Percentiles rank a stretch among this genome's conserved stretches.
Conservation (phyloP, 2,113 vertebrate genomes). For the Dolichallabes microphthalmus region DNA sequence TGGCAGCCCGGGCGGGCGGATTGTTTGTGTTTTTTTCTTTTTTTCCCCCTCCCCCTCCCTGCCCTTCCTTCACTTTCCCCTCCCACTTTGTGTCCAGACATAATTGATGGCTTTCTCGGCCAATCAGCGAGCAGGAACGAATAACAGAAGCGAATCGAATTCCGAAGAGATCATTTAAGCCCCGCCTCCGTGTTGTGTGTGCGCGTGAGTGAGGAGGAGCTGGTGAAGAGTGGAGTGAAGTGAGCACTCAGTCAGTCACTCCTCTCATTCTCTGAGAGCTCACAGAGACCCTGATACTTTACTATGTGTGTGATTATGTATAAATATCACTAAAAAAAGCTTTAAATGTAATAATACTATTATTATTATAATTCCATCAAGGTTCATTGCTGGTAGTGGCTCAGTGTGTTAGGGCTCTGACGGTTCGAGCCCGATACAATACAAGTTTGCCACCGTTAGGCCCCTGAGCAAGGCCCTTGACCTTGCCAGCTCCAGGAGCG, state of each 20-base stretch:
- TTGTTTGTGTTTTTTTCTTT: conserved; percentile 57
- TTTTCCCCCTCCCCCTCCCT: conserved; percentile 7
- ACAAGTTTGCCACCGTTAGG: too few relatives aligned
- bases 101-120: conserved; percentile 2
- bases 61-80: conserved; percentile 36
- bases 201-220: neutral
- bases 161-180: neutral
- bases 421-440: too few relatives aligned
- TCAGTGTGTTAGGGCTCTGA: too few relatives aligned
- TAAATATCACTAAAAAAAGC: neutral
- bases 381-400: too few relatives aligned
- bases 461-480: too few relatives aligned
- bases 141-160: neutral
- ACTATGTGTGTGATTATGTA: neutral
- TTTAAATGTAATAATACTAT: neutral
- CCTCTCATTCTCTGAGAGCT: neutral
- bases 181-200: neutral
- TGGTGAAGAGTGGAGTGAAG: neutral
- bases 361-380: neutral
- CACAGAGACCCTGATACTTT: neutral
- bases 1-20: conserved; percentile 50
- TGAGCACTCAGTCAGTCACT: too few relatives aligned
- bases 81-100: conserved; percentile 22
- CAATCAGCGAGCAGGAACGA: neutral
- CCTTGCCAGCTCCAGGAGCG: too few relatives aligned